A percentile compares a stretch with the other conserved stretches of the same genome.
phyloP scores from a whole-genome alignment of 1,140 invertebrate genomes.

The Ctenoplectra terminalis region DNA sequence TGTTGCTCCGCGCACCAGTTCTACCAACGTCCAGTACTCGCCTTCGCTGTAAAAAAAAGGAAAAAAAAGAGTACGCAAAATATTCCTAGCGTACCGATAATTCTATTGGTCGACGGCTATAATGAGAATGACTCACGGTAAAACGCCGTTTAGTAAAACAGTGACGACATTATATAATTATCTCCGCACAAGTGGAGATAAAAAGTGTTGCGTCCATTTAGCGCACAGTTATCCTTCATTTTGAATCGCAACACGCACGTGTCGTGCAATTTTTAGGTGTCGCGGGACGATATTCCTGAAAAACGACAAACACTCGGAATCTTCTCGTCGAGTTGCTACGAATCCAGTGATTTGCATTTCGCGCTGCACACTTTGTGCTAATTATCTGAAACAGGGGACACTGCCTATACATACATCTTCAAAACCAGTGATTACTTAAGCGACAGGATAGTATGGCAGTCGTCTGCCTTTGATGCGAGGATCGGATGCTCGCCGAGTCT shows the following conservation, averaged over 20 bases:
- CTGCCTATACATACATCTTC: neutral
- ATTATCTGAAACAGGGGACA: neutral
- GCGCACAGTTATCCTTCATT: neutral
- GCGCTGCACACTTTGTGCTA: neutral
- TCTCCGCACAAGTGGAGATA: neutral
- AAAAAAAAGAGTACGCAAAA: too few relatives aligned
- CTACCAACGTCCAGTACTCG: neutral
- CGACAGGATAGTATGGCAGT: slow-evolving; percentile 36
- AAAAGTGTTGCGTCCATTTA: neutral
- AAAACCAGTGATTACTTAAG: slow-evolving; percentile 13
- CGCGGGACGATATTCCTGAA: neutral
- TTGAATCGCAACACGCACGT: neutral
- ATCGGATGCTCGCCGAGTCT: neutral
- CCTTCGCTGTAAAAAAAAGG: neutral
- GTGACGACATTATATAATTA: slow-evolving; percentile 24
- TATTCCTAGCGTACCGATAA: neutral
- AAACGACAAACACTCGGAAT: neutral
- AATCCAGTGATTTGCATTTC: neutral
- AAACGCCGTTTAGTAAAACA: neutral
- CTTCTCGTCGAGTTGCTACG: neutral
- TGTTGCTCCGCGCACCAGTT: neutral
- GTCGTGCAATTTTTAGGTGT: neutral
- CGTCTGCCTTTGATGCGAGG: neutral
- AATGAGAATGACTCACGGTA: too few relatives aligned
- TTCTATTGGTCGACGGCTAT: neutral